Base-by-base conservation (phyloP, 2,797 vertebrate species). In the Phalanger gymnotis region DNA sequence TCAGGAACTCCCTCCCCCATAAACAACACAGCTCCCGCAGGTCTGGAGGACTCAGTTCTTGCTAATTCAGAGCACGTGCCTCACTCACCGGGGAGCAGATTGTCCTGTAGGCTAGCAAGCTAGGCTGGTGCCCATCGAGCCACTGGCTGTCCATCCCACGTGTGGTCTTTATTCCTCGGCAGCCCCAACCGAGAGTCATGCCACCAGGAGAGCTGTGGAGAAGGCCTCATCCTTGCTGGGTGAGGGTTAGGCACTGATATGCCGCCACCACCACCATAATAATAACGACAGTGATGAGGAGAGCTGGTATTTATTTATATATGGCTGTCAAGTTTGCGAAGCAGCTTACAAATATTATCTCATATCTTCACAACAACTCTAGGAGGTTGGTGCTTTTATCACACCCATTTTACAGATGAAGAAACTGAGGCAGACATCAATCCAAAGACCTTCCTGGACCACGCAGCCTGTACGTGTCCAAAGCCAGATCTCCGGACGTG, bases 211-310 rank as follows among this genome's bases (percentile, higher is more conserved):
- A 81, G 40, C 40, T 47, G 40, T 4, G 1, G 34, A 19, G 40
- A 47, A 47, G 73, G 7, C 34, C 31, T 66, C 14, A n/a, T 19
- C 34, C 34, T 40, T 9, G 7, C 34, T 73, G 61, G 34, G 61
- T 40, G 47, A 2, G 9, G n/a, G 66, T 6, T 40, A 2, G 4
- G 19, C n/a, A 27, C 22, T 47, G 40, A 27, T 1, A 25, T n/a
- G 27, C 73, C 4, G 0, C 7, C 40, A 81, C 55, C 5, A 56
- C 25, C 22, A 22, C 6, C 0, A 27, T 0, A 81, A 27, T 47
- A 13, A 10, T 16, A 47, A 11, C 1, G 6, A 4, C 3, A 22
- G 22, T 14, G 1, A 5, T 34, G 31, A n/a, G 1, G 3, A 40
- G 19, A 73, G 34, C 61, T 73, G 11, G 40, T 25, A 27, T 47